Evolutionary conservation across 2,888 invertebrate species (phyloP), one percentile per base, ranked within the genome.

Genomic region (Gortyna flavago): DNA sequence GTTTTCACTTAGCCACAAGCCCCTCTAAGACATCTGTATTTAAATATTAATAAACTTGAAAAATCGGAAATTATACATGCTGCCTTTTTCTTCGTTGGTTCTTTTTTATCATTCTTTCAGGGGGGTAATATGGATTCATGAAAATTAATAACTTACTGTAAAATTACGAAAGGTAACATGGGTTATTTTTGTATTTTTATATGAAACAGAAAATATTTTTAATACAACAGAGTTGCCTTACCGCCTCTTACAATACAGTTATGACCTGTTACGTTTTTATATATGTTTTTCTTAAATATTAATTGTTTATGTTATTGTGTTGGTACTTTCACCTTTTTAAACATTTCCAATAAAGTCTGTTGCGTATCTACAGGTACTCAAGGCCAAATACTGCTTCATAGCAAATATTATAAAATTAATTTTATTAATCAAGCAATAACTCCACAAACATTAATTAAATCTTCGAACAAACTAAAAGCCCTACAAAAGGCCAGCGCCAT

Each of bases 401-500:
- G 32, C 9, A 11, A 38, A 41, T 44, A n/a, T 8, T 7, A 68
- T 54, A 68, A 62, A 61, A 35, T 32, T 32, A 59, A 65, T n/a
- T n/a, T n/a, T n/a, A n/a, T n/a, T 44, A 72, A 48, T 61, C 44
- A 77, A 78, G 9, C 35, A 71, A 54, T 71, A 72, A 38, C 44
- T 64, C 41, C 11, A 59, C 29, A 70, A 44, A 83, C 41, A 59
- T 57, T 71, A 77, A 80, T 84, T 70, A 72, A 79, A 76, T n/a
- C 57, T 21, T 35, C 11, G 25, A 68, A 74, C 54, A 83, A 76
- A 76, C 54, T 75, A 69, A 84, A 54, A 68, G 57, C 62, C 32
- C 59, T 62, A 51, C 76, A 77, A 81, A 81, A 69, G 68, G 67
- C 83, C 86, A 48, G 51, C 67, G 48, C 54, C 62, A 80, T 75